These are phyloP conservation scores for Desmodus rotundus DNA, from an alignment of 2,113 vertebrate species.

Conservation along the genomic window DNA sequence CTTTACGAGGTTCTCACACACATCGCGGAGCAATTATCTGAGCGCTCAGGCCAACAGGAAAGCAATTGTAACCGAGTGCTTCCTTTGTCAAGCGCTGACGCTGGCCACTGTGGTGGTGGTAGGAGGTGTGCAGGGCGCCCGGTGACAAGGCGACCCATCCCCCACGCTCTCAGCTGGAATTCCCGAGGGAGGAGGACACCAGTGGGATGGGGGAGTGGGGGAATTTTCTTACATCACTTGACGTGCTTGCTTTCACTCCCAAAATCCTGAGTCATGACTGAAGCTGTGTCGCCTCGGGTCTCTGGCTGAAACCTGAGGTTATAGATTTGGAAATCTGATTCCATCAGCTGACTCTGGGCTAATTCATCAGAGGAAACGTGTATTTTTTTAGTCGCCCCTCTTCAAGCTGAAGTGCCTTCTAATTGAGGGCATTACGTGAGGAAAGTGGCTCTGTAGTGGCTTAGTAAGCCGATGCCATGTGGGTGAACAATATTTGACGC, in stretches of 20 bases:
- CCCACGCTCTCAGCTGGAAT: not conserved
- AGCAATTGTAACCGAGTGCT: slow-evolving; percentile 49
- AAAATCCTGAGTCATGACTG: slow-evolving; percentile 83
- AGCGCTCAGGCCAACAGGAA: slow-evolving; percentile 65
- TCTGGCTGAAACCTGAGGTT: slow-evolving; percentile 69
- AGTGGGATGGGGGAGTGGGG: slow-evolving; percentile 40
- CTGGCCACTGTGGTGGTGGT: not conserved
- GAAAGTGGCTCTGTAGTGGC: slow-evolving; percentile 56
- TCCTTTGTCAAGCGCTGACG: slow-evolving; percentile 72
- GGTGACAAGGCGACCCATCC: not conserved
- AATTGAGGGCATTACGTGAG: slow-evolving; percentile 44
- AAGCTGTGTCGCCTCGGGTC: slow-evolving; percentile 31
- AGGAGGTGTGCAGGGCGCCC: not conserved
- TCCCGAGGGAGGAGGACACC: slow-evolving; percentile 38
- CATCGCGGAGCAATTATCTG: slow-evolving; percentile 46
- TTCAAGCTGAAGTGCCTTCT: slow-evolving; percentile 30
- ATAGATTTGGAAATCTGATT: slow-evolving; percentile 72
- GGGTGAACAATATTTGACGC: slow-evolving; percentile 62
- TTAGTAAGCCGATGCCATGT: slow-evolving; percentile 66
- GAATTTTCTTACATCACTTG: slow-evolving; percentile 79
- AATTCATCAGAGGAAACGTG: slow-evolving; percentile 37
- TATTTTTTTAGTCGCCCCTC: not conserved
- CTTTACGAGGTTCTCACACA: slow-evolving; percentile 56
- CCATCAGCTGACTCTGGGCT: slow-evolving; percentile 20
- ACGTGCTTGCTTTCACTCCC: slow-evolving; percentile 76